These are phyloP conservation scores for Maniola jurtina DNA, from an alignment of 1,140 invertebrate genomes.

Conservation along the genomic window DNA sequence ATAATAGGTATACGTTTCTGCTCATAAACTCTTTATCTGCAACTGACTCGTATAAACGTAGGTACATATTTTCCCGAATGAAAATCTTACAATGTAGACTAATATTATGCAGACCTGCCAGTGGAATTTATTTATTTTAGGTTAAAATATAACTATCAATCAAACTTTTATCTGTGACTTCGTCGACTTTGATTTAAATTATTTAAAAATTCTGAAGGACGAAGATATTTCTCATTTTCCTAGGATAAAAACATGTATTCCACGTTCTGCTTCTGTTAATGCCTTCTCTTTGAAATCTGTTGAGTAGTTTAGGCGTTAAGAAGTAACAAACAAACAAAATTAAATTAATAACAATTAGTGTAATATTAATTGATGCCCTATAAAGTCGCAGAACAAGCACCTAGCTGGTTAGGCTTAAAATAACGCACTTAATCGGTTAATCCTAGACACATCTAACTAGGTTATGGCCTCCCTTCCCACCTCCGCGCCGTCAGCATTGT, in stretches of 20 bases:
- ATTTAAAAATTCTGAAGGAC: too few species aligned
- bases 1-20: conserved; percentile 5
- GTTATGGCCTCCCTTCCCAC: neutral
- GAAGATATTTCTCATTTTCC: too few species aligned
- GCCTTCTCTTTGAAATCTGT: too few species aligned
- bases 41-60: conserved; percentile 6
- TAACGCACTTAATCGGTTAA: conserved; percentile 3
- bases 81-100: neutral
- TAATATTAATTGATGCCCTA: conserved; percentile 1
- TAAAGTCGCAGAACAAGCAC: neutral
- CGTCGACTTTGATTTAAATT: too few species aligned
- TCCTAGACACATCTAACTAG: conserved; percentile 4
- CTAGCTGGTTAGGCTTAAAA: conserved; percentile 4
- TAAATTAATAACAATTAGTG: conserved; percentile 2
- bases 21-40: conserved; percentile 2
- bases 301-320: too few species aligned
- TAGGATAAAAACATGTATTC: too few species aligned
- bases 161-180: too few species aligned
- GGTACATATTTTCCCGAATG: neutral
- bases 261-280: too few species aligned
- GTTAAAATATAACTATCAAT: too few species aligned
- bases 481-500: neutral
- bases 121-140: neutral
- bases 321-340: neutral
- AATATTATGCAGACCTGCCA: neutral